Percentiles rank a stretch among this genome's conserved stretches.
Conservation (phyloP, 2,888 invertebrate genomes). For the Mesochorus sp. region DNA sequence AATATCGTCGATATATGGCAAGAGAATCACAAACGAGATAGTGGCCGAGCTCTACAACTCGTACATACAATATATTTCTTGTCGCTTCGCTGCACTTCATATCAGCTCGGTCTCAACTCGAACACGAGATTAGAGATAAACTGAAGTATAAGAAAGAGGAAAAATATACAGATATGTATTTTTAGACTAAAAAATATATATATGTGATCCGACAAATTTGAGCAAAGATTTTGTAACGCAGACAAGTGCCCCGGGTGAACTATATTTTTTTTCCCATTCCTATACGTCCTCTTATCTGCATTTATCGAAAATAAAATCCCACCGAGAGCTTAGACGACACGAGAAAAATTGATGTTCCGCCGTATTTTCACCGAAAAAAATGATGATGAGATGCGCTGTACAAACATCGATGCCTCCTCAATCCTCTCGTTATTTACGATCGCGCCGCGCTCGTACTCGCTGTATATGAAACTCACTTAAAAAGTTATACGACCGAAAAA, state of each 20-base stretch:
- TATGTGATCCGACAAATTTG: not conserved
- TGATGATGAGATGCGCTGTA: not conserved
- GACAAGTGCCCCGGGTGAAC: no score
- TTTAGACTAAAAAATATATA: not conserved
- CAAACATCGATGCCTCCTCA: not conserved
- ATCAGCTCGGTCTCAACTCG: constrained; percentile 10
- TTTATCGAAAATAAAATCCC: not conserved
- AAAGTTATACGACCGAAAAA: constrained; percentile 30
- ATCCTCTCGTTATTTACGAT: constrained; percentile 38
- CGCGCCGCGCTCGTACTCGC: not conserved
- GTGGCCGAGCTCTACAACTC: constrained; percentile 23
- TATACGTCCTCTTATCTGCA: not conserved
- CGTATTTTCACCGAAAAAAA: no score
- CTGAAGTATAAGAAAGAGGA: not conserved
- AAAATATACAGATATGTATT: not conserved
- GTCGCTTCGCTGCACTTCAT: not conserved
- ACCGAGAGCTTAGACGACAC: no score
- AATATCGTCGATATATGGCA: constrained; percentile 38
- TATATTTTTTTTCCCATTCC: not conserved
- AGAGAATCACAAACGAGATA: constrained; percentile 45
- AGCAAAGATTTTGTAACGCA: no score
- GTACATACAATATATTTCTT: not conserved
- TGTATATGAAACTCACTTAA: constrained; percentile 25
- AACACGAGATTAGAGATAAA: constrained; percentile 1
- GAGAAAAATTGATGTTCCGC: no score